Evolutionary conservation across 1,140 invertebrate species (phyloP), one percentile per base, ranked within the genome.

Genomic region (Drosophila littoralis): DNA sequence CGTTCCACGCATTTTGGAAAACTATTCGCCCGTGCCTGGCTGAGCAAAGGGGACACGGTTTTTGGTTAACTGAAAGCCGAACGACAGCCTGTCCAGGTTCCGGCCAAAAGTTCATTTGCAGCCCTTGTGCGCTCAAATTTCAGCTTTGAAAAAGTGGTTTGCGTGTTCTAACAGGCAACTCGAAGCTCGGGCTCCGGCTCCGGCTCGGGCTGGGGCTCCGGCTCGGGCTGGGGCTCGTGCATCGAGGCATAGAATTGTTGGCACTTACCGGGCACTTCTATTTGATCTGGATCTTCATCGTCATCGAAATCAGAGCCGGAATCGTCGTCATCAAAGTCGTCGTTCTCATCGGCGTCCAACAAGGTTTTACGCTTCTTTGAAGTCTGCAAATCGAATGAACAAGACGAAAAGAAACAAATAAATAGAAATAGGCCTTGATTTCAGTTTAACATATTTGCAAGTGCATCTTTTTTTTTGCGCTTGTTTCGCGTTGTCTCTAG

Each of bases 261-360:
- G 12, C 9, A 90, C 85, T 92, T 93, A 97, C 96, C 96, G 92
- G 96, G 96, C 42, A 97, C 96, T 95, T 97, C 96, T 92, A 97
- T 96, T 93, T 96, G 97, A 92, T 97, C 97, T 64, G 97, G 97
- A 94, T 97, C 97, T 78, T 97, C 96, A 93, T 97, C 96, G 89
- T 97, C 96, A 89, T 97, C 96, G 92, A 97, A 97, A 90, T 97
- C 96, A 70, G 96, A 96, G 65, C 95, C 96, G 36, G 95, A 96
- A 59, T 95, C 94, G 66, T 95, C 94, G 66, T 96, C 95, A 90
- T 95, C 94, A 60, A 90, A 80, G 55, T 90, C 91, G 45, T 84
- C 75, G 13, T 90, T 76, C 28, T 91, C 90, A n/a, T 74, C 79
- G 48, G 71, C 74, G 54, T 90, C 84, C 17, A 92, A 77, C 33